Evolutionary conservation across 1,140 invertebrate genomes (phyloP).

Genomic region (Ceratosolen solmsi): DNA sequence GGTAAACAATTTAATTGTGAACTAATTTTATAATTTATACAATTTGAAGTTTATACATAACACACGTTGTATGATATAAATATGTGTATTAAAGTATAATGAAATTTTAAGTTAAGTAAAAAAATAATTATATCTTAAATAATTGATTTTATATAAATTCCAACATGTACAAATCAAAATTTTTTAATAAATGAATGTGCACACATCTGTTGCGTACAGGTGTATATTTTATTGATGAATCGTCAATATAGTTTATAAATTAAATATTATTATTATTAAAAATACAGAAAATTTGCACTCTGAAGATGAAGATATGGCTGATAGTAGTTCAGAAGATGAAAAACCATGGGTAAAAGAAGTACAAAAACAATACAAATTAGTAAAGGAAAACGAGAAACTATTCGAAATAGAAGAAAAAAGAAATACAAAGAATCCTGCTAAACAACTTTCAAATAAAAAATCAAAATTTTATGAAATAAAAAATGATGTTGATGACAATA

Average conservation of each 20-base stretch:
- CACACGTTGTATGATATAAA: too few relatives aligned
- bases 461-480: constrained; percentile 80
- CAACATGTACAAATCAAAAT: too few relatives aligned
- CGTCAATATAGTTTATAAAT: too few relatives aligned
- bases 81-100: too few relatives aligned
- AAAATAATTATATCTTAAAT: neutral
- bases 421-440: constrained; percentile 68
- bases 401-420: constrained; percentile 70
- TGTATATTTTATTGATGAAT: too few relatives aligned
- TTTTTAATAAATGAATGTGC: too few relatives aligned
- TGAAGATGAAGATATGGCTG: constrained; percentile 63
- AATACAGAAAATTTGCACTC: constrained; percentile 55
- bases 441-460: constrained; percentile 63
- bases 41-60: too few relatives aligned
- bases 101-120: neutral
- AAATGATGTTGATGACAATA: constrained; percentile 77
- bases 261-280: constrained; percentile 2
- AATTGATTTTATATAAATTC: neutral
- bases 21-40: neutral
- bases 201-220: too few relatives aligned
- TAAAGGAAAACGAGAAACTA: constrained; percentile 71
- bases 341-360: constrained; percentile 85
- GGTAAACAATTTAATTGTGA: constrained; percentile 15
- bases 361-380: constrained; percentile 80
- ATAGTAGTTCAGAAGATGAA: constrained; percentile 79